Evolutionary conservation across 30 jellyfish, hydroid and myxozoan species (phyloP), one percentile per base, ranked within the genome.

Genomic region (Aurelia aurita complex sp. Pacific): DNA sequence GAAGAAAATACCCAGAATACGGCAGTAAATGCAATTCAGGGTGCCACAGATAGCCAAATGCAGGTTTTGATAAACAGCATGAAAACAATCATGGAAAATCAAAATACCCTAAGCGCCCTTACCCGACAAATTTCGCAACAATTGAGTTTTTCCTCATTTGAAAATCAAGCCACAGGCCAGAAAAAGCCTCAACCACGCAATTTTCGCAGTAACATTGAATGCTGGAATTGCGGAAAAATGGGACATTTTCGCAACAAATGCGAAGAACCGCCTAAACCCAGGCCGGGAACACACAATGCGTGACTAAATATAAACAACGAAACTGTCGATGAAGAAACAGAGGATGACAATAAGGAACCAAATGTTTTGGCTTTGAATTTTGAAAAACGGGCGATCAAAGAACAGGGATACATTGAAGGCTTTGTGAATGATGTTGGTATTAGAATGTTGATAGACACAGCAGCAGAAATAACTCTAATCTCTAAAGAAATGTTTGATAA

Each of bases 381-480:
- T 15, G 64, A 71, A 11, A 71, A 60, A 38, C 64, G 81, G 64
- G 40, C 81, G 29, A 43, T 71, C 29, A 71, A 71, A 23, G 62
- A 71, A 71, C 68, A 71, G 64, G 81, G 81, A 32, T 71, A 38
- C 64, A 43, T 71, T 71, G 81, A 15, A 32, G 68, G 68, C 55
- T 32, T 71, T 71, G 81, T 71, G 2, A 71, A 71, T 71, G 64
- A 51, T 12, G 1, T 74, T 52, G 51, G 73, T 50, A 54, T 71
- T 13, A 43, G 14, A 29, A n/a, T 74, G 62, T 74, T 74, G 50
- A 74, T 74, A 10, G 74, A 74, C 50, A 74, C 72, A 13, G 85
- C 62, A 29, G 73, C 50, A 9, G 85, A 74, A 32, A 74, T 74
- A 40, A 40, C 85, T 12, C 34, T 74, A 50, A 74, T 74, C 29